Percentiles rank a stretch among this genome's conserved stretches.
phyloP scores from a whole-genome alignment of 2,797 vertebrate genomes.

The Silurus lanzhouensis region DNA sequence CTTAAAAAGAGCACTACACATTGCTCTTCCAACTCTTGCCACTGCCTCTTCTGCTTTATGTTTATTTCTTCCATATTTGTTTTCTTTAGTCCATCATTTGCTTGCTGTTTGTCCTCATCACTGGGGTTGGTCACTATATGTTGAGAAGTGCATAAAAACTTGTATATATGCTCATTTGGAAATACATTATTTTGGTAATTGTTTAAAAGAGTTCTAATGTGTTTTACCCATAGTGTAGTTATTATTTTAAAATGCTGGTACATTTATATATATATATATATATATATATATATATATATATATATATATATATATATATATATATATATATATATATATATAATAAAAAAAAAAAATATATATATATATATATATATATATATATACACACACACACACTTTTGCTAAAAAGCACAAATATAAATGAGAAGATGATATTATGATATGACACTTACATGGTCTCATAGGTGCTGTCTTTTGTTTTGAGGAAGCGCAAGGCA shows the following conservation, averaged over 20 bases:
- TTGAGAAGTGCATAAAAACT: not conserved
- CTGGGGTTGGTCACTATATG: conserved; percentile 53
- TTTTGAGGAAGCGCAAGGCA: conserved; percentile 86
- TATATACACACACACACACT: too few species aligned
- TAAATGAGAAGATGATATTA: not conserved
- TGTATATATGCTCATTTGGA: not conserved
- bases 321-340: too few species aligned
- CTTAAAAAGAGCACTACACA: not conserved
- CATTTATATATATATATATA: not conserved
- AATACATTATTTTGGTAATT: not conserved
- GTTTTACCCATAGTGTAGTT: not conserved
- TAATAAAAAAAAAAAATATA: too few species aligned
- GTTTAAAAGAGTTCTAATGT: not conserved
- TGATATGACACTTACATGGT: conserved; percentile 83
- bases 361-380: too few species aligned
- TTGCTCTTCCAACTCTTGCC: not conserved
- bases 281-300: not conserved
- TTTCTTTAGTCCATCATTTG: not conserved
- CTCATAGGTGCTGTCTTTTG: conserved; percentile 91
- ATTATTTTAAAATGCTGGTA: not conserved
- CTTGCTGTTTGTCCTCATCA: conserved; percentile 33
- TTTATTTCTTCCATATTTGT: not conserved
- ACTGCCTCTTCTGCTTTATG: not conserved
- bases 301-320: too few species aligned
- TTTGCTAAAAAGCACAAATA: not conserved